phyloP scores from a whole-genome alignment of 2,113 vertebrate species.

The Poecilia latipinna region DNA sequence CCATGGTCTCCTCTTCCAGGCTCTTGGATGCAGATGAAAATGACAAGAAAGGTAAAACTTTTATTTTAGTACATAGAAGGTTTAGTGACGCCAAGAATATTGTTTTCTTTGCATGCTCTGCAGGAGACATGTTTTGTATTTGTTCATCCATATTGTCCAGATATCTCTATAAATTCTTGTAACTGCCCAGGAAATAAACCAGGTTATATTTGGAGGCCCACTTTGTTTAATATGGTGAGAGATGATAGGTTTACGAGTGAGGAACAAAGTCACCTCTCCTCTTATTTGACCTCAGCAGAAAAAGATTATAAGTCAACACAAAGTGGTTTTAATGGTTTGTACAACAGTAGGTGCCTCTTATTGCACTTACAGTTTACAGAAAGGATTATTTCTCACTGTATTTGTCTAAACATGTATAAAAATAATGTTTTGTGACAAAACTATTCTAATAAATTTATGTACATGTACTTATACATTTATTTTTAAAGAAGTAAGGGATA shows the following conservation, averaged over 20 bases:
- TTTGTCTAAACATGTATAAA: not conserved
- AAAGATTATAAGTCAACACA: slow-evolving; percentile 16
- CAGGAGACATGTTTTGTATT: not conserved
- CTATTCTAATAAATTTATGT: not conserved
- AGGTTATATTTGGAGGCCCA: slow-evolving; percentile 42
- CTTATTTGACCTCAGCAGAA: slow-evolving; percentile 2
- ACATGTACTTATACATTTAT: not conserved
- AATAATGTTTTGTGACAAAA: not conserved
- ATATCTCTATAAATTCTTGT: not conserved
- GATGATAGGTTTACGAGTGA: slow-evolving; percentile 39
- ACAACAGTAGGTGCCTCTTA: not conserved
- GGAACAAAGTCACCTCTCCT: not conserved
- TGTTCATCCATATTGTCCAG: not conserved
- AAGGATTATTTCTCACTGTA: not conserved
- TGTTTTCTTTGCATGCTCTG: slow-evolving; percentile 3
- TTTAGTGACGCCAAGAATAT: not conserved
- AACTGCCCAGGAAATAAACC: slow-evolving; percentile 21
- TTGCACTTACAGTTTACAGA: not conserved
- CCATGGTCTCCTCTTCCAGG: slow-evolving; percentile 55
- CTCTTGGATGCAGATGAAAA: slow-evolving; percentile 61
- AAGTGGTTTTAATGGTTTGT: slow-evolving; percentile 5
- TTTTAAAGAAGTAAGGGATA: not conserved
- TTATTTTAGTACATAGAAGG: not conserved
- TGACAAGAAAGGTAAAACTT: slow-evolving; percentile 69
- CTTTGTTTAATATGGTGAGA: slow-evolving; percentile 27